Conservation (phyloP, 2,797 vertebrate genomes). For the Ispidina picta region DNA sequence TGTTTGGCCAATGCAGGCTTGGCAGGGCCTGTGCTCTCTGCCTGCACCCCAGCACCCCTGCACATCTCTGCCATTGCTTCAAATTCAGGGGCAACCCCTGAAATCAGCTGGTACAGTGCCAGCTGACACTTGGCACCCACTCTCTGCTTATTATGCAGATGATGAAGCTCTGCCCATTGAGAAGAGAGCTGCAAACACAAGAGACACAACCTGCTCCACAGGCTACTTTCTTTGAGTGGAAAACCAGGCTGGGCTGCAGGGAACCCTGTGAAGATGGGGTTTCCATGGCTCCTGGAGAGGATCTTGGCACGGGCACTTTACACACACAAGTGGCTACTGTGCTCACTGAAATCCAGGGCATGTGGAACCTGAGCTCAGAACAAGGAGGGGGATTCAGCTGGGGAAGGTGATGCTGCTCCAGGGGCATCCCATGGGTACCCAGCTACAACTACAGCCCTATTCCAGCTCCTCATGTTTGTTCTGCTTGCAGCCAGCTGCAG, state of each 20-base stretch:
- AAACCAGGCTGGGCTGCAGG: not conserved
- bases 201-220: not conserved
- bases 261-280: not conserved
- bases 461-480: not conserved
- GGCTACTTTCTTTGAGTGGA: too few species aligned
- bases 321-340: not conserved
- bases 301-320: not conserved
- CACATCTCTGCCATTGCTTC: fast-evolving
- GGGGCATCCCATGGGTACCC: not conserved
- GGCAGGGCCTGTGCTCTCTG: not conserved
- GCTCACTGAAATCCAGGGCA: not conserved
- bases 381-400: not conserved
- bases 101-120: not conserved
- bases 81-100: not conserved
- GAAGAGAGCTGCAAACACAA: not conserved
- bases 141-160: not conserved
- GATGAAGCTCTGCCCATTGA: not conserved
- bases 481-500: not conserved
- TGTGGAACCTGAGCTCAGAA: not conserved
- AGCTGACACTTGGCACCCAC: fast-evolving
- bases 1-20: not conserved
- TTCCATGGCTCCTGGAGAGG: not conserved
- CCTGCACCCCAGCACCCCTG: not conserved
- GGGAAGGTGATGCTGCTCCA: not conserved
- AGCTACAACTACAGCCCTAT: fast-evolving